phyloP scores from a whole-genome alignment of 2,888 invertebrate species.

The Conus canariensis region DNA sequence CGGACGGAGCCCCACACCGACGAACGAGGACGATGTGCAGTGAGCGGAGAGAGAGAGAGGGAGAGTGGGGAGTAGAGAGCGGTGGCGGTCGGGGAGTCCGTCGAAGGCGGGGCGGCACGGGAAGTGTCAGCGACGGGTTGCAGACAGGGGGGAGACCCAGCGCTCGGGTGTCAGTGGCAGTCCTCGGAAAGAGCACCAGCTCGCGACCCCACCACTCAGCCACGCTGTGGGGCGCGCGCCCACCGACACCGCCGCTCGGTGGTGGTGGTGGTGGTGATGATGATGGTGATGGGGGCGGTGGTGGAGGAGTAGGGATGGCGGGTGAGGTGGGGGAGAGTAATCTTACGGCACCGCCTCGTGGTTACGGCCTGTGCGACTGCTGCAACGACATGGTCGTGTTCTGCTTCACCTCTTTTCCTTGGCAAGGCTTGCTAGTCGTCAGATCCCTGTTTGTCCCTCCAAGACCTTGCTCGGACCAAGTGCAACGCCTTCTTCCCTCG shows the following conservation, averaged over 20 bases:
- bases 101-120: background rate
- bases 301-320: background rate
- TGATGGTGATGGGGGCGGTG: background rate
- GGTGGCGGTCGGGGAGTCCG: background rate
- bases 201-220: constrained; percentile 37
- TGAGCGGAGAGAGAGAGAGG: background rate
- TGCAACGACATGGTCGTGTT: background rate
- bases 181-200: background rate
- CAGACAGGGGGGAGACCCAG: background rate
- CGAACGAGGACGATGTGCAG: background rate
- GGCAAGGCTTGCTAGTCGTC: too few relatives aligned
- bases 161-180: constrained; percentile 25
- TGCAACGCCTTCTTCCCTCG: background rate
- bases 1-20: background rate
- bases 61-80: background rate
- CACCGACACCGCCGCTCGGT: background rate
- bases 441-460: background rate
- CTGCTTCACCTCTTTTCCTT: background rate
- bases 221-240: constrained; percentile 19
- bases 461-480: background rate
- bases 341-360: constrained; percentile 13
- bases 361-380: background rate
- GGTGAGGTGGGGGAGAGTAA: background rate
- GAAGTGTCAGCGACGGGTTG: constrained; percentile 16
- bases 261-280: constrained; percentile 3